These are phyloP conservation scores for Agrotis ipsilon DNA, from an alignment of 2,888 invertebrate genomes.

Conservation along the genomic window DNA sequence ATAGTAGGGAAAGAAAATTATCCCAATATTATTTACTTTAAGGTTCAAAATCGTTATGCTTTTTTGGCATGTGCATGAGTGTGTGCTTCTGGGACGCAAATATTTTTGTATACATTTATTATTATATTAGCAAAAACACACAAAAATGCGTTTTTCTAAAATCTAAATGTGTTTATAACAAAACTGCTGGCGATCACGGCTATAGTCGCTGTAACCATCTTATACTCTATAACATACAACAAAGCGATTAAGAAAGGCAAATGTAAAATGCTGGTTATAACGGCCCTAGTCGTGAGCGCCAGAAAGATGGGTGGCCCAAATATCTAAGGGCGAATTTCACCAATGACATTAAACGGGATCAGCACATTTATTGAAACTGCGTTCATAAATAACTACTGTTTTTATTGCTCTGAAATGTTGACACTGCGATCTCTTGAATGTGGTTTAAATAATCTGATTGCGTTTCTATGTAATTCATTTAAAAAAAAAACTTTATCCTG, in stretches of 20 bases:
- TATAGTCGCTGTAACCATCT: slow-evolving; percentile 1
- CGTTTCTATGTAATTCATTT: no score
- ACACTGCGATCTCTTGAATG: no score
- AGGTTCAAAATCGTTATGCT: neutral
- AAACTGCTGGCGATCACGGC: neutral
- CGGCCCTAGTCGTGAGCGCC: neutral
- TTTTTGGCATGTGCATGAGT: slow-evolving; percentile 21
- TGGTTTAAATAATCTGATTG: no score
- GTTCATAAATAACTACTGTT: no score
- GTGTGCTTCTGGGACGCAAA: slow-evolving; percentile 14
- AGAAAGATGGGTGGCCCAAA: neutral
- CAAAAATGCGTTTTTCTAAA: neutral
- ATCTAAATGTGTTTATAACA: neutral
- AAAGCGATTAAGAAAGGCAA: no score
- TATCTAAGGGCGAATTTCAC: neutral
- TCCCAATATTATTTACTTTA: neutral
- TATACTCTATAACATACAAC: no score
- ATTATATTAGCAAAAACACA: slow-evolving; percentile 5
- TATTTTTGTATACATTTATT: neutral
- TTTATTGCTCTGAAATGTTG: no score
- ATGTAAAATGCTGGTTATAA: neutral
- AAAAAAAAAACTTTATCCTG: neutral
- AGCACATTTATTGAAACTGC: no score
- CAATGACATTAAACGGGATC: no score
- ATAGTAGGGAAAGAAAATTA: neutral